Base-by-base conservation (phyloP, 2,113 vertebrate genomes). In the Notechis scutatus region DNA sequence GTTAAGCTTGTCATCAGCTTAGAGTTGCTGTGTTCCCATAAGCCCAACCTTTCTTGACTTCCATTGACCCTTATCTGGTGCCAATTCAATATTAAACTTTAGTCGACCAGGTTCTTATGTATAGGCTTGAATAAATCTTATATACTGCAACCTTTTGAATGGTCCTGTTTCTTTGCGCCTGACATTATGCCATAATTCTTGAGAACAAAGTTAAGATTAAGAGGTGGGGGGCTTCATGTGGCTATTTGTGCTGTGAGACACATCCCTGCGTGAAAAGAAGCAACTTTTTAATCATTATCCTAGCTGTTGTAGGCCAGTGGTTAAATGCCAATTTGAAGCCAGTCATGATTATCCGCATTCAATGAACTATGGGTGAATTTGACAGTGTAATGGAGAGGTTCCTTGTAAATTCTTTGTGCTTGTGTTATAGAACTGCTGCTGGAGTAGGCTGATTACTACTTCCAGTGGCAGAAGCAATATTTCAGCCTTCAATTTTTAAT, bases 401-500 rank as follows among this genome's bases (percentile, higher is more conserved):
- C 94, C 57, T 21, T 90, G 47, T 56, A 0, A 0, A 0, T 0
- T 0, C 89, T 26, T 95, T 39, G 88, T 45, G 87, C 15, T 8
- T 21, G 1, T 20, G 59, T 21, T 24, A 0, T 0, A 0, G 95
- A 92, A 39, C 86, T 45, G 91, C 94, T 54, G 90, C 90, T 93
- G 92, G 0, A 0, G 12, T 81, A 6, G 0, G 29, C 89, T n/a
- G 61, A 91, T 91, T 24, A 26, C 7, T 54, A 8, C 0, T 87
- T 93, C 56, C 23, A 34, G 45, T 69, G 24, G 52, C 34, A 92
- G 29, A n/a, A 3, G 54, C 54, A 87, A 0, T 85, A 47, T 47
- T 93, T 90, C 92, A 93, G 57, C n/a, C 86, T 90, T 93, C 90
- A 93, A 86, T 93, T 92, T 93, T 92, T 54, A 87, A 20, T 85